These are phyloP conservation scores for Melolontha melolontha DNA, from an alignment of 2,888 invertebrate genomes.

Conservation along the genomic window DNA sequence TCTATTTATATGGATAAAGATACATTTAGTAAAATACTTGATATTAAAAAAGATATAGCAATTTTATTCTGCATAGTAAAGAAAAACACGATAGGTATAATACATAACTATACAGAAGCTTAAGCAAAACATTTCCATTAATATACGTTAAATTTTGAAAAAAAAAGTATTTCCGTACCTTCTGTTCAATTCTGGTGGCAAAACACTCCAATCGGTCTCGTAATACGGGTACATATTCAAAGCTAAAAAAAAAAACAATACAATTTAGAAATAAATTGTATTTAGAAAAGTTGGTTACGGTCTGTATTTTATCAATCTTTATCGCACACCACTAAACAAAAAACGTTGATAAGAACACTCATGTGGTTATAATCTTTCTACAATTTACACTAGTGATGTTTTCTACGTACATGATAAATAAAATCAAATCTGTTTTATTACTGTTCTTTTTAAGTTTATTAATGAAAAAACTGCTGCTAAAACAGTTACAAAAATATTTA, in stretches of 20 bases:
- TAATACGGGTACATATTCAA: constrained; percentile 72
- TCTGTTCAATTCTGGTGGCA: constrained; percentile 87
- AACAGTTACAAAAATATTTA: neutral
- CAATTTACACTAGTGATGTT: constrained; percentile 10
- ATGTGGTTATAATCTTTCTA: constrained; percentile 25
- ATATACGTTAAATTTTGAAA: constrained; percentile 51
- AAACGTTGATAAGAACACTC: constrained; percentile 30
- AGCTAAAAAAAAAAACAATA: neutral
- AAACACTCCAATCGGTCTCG: constrained; percentile 87
- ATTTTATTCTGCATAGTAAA: neutral
- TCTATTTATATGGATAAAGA: neutral
- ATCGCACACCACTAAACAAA: constrained; percentile 31
- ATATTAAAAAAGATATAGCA: neutral
- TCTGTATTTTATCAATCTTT: constrained; percentile 36
- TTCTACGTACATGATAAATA: neutral
- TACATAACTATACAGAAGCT: neutral
- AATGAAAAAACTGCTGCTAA: neutral
- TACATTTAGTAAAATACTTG: neutral
- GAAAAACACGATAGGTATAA: constrained; percentile 1
- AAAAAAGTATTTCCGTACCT: constrained; percentile 69
- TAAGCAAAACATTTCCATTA: constrained; percentile 20
- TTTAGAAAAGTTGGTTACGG: constrained; percentile 26
- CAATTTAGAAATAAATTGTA: constrained; percentile 8
- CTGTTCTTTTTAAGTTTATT: neutral
- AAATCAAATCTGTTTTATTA: too few relatives aligned